Base-by-base conservation (phyloP, 2,113 vertebrate species). In the Syngnathus floridae region DNA sequence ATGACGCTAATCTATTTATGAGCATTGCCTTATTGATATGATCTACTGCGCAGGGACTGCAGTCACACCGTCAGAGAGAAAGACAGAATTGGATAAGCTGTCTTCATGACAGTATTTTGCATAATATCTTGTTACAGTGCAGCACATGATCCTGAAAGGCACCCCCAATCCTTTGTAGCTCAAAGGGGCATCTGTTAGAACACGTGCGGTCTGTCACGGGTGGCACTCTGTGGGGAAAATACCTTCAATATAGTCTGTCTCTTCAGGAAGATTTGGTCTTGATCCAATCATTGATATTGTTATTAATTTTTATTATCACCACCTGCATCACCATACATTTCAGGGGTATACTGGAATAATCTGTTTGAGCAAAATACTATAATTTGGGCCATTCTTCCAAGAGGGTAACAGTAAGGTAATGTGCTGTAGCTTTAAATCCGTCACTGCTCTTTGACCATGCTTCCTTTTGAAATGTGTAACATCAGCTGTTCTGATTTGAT, bases 171-270 rank as follows among this genome's bases (percentile, higher is more conserved):
- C 19, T 78, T 68, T 64, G 59, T 14, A 64, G 41, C 65, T 75
- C 41, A 60, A 67, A 66, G 46, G 40, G 68, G 74, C 66, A 45
- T 81, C 67, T 69, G 70, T 73, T 77, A 48, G 37, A 68, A 69
- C 74, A 57, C 63, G 48, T 37, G 22, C 9, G 58, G 36, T 56
- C 75, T 79, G 66, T 76, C 73, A 74, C 5, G 59, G 59, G 56
- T 51, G 60, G 58, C 61, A 41, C 56, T 69, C 60, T 36, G 57
- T 43, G 63, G 54, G 70, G 62, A 74, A 73, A 72, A 40, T 67
- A 75, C 70, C 69, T 70, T 41, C 62, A 21, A 69, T 55, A 73
- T 72, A 79, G 14, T 70, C 74, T 69, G 72, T 63, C 46, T 74
- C 71, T 36, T 69, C 67, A 55, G 67, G 69, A 78, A 62, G 57